A percentile compares a stretch with the other conserved stretches of the same genome.
These are phyloP conservation scores for Mesoligia furuncula DNA, from an alignment of 2,888 invertebrate species.

Conservation along the genomic window DNA sequence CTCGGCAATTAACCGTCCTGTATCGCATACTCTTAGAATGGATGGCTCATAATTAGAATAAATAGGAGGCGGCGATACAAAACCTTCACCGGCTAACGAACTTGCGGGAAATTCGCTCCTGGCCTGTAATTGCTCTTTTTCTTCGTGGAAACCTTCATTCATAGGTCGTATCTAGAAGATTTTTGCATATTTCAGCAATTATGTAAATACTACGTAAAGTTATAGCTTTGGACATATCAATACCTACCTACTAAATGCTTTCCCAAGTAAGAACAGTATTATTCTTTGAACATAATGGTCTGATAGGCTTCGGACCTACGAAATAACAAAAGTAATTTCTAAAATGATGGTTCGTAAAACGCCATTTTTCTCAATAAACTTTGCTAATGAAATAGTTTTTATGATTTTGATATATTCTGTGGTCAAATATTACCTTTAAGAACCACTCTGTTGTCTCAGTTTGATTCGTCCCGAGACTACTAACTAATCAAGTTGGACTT, in stretches of 20 bases:
- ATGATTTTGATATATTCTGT: neutral
- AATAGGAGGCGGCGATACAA: slow-evolving; percentile 29
- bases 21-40: slow-evolving; percentile 48
- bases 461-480: slow-evolving; percentile 13
- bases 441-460: neutral
- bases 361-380: neutral
- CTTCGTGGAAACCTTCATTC: slow-evolving; percentile 21
- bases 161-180: slow-evolving; percentile 35
- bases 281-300: slow-evolving; percentile 32
- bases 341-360: slow-evolving; percentile 15
- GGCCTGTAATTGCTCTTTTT: slow-evolving; percentile 35
- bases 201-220: slow-evolving; percentile 57
- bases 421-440: neutral
- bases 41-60: slow-evolving; percentile 56
- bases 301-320: slow-evolving; percentile 1
- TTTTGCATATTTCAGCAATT: slow-evolving; percentile 64
- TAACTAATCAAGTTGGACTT: slow-evolving; percentile 56
- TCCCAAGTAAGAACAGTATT: slow-evolving; percentile 27
- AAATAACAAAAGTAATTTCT: slow-evolving; percentile 15
- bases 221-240: slow-evolving; percentile 58
- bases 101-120: slow-evolving; percentile 14
- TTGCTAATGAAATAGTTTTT: slow-evolving; percentile 4
- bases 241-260: slow-evolving; percentile 41
- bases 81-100: slow-evolving; percentile 18
- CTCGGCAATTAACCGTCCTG: slow-evolving; percentile 55